Evolutionary conservation across 2,113 vertebrate species (phyloP).

Genomic region (Danio rerio): GRCz12tu NC_133193.1:48450001-48450500

Average conservation of each 20-base stretch:
- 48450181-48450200: constrained; percentile 58
- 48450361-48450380: too few species aligned
- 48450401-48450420: too few species aligned
- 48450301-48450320: not conserved
- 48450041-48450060: not conserved
- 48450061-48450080: not conserved
- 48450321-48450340: not conserved
- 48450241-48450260: not conserved
- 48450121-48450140: too few species aligned
- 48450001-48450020: not conserved
- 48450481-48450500: too few species aligned
- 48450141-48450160: constrained; percentile 33
- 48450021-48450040: not conserved
- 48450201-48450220: constrained; percentile 7
- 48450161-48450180: constrained; percentile 56
- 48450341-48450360: too few species aligned
- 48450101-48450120: not conserved
- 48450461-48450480: too few species aligned
- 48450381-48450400: too few species aligned
- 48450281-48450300: not conserved
- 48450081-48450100: not conserved
- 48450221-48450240: constrained; percentile 6
- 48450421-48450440: too few species aligned
- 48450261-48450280: not conserved
- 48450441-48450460: too few species aligned